Evolutionary conservation across 2,888 invertebrate species (phyloP), one percentile per base, ranked within the genome.

Genomic region (Folsomia manolachei): DNA sequence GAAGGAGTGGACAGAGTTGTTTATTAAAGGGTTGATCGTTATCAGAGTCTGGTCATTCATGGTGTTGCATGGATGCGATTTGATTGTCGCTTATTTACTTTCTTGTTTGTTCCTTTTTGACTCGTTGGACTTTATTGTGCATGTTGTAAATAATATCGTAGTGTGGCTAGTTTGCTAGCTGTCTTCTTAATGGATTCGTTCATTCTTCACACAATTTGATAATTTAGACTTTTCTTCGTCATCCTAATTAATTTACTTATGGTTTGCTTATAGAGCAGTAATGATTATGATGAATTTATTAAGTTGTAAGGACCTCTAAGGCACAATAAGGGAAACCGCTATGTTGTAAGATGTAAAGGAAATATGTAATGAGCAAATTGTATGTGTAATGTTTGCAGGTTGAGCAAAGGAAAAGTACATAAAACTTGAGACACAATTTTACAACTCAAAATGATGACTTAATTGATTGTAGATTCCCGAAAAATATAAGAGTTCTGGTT

Each of bases 141-240:
- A 51, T 51, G 51, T 56, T 56, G 7, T 56, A 4, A 56, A 4
- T 14, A 56, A 56, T 56, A n/a, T 56, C 19, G 19, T 56, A 56
- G n/a, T 19, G 56, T 39, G 39, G 4, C 7, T 39, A 39, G 14
- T 39, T 14, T 39, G 7, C 14, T 7, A 56, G 19, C 19, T 56
- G 18, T 56, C 7, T 19, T 56, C 11, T 21, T 56, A 56, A 56
- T 56, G 56, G 56, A 56, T 56, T 7, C n/a, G 18, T 19, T 56
- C 56, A 56, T 56, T 56, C 56, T 56, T 56, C 56, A 56, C 56
- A 56, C 56, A 56, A 56, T 56, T 56, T 56, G 56, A 56, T 21
- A 56, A 56, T 56, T 56, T 21, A 56, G n/a, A 56, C 56, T 56
- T 51, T 51, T 51, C 51, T 51, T 56, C 18, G 56, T 56, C 56